These are phyloP conservation scores for Penaeus japonicus DNA, from an alignment of 1,140 invertebrate species.

Conservation along the genomic window DNA sequence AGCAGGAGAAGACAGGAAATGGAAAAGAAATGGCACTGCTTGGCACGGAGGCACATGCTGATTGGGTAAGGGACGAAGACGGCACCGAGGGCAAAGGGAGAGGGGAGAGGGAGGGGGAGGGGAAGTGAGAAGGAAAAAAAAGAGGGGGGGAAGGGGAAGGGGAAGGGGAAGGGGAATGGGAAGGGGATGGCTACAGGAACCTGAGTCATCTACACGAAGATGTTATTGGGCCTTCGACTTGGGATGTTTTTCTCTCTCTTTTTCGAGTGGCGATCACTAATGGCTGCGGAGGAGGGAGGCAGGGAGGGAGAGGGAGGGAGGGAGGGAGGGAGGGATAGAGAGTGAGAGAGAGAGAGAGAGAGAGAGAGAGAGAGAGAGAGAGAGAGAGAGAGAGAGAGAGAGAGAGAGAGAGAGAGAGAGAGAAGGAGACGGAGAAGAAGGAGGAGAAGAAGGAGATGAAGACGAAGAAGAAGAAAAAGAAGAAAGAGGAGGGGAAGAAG, in stretches of 20 bases:
- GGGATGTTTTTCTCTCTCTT: not conserved
- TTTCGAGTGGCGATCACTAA: not conserved
- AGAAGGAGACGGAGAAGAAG: not conserved
- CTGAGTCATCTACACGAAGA: no score
- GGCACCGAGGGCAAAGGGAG: not conserved
- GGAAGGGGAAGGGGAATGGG: not conserved
- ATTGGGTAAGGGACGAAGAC: no score
- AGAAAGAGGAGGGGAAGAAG: not conserved
- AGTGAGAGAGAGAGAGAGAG: not conserved
- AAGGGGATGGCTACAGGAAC: no score
- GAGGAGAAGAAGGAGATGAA: not conserved
- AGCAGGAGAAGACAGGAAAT: not conserved
- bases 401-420: not conserved
- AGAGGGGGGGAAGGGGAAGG: not conserved
- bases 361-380: not conserved
- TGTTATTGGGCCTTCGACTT: no score
- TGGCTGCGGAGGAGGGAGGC: not conserved
- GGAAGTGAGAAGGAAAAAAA: not conserved
- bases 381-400: not conserved
- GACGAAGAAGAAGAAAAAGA: not conserved
- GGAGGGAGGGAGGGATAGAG: not conserved
- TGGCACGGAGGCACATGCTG: no score
- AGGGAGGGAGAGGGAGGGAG: not conserved
- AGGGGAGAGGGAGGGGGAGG: conserved; percentile 19
- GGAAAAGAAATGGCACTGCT: not conserved